phyloP scores from a whole-genome alignment of 2,113 vertebrate species.

The Helogale parvula region DNA sequence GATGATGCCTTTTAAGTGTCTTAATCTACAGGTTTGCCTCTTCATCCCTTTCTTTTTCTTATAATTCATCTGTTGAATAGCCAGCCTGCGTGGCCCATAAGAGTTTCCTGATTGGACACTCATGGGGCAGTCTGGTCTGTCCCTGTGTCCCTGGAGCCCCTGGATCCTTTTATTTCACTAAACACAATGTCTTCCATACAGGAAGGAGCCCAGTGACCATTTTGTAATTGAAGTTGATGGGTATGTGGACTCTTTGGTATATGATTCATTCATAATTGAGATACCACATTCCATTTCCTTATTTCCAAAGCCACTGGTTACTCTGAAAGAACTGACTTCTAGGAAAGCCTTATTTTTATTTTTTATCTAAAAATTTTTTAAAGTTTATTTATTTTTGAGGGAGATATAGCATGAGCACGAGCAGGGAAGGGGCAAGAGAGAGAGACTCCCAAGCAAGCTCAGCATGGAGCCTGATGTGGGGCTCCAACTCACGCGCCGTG shows the following conservation, averaged over 20 bases:
- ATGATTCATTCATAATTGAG: not conserved
- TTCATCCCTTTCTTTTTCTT: not conserved
- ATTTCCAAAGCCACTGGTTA: not conserved
- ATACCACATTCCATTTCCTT: not conserved
- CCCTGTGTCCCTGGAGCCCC: not conserved
- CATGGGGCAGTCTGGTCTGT: too few species aligned
- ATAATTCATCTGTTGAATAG: not conserved
- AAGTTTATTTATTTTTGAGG: too few species aligned
- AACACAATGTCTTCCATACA: not conserved
- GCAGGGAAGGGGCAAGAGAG: too few species aligned
- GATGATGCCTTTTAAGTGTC: not conserved
- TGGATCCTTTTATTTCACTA: not conserved
- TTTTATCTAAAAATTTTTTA: too few species aligned
- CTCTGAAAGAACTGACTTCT: not conserved
- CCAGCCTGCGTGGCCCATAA: not conserved
- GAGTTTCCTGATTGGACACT: not conserved
- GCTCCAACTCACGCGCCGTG: too few species aligned
- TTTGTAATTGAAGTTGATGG: not conserved
- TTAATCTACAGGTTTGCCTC: not conserved
- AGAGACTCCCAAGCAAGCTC: too few species aligned
- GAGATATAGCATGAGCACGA: too few species aligned
- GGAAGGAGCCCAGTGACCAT: not conserved
- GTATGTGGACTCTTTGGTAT: not conserved
- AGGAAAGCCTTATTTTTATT: not conserved
- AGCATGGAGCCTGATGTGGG: too few species aligned